phyloP scores from a whole-genome alignment of 2,113 vertebrate species.

The Varanus komodoensis region DNA sequence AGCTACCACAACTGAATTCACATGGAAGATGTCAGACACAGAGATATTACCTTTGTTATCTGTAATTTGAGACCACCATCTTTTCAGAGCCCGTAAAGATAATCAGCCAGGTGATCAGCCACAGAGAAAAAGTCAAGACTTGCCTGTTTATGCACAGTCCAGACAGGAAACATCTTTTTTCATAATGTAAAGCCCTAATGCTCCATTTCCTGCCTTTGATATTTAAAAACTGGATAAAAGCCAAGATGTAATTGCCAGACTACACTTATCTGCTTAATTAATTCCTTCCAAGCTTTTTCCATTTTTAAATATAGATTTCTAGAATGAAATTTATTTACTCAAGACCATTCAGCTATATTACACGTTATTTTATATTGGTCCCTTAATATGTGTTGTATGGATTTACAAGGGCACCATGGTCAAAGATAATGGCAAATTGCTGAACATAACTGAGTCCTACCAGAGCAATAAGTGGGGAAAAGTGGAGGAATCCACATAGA shows the following conservation, averaged over 20 bases:
- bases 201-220: background rate
- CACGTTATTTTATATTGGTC: background rate
- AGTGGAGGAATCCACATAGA: background rate
- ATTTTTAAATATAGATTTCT: background rate
- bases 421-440: constrained; percentile 39
- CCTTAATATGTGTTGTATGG: constrained; percentile 47
- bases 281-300: background rate
- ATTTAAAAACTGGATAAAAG: background rate
- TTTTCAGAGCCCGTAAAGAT: background rate
- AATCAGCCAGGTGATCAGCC: background rate
- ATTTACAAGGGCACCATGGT: constrained; percentile 26
- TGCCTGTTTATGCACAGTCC: background rate
- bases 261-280: background rate
- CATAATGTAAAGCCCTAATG: background rate
- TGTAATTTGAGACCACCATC: background rate
- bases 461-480: background rate
- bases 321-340: background rate
- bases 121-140: background rate
- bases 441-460: background rate
- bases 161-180: background rate
- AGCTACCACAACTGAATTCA: background rate
- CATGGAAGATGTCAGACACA: background rate
- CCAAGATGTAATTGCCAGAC: background rate
- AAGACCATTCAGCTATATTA: background rate
- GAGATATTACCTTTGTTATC: background rate